A percentile compares a stretch with the other conserved stretches of the same genome.
These are phyloP conservation scores for Otocyon megalotis DNA, from an alignment of 2,113 vertebrate genomes.

Conservation along the genomic window DNA sequence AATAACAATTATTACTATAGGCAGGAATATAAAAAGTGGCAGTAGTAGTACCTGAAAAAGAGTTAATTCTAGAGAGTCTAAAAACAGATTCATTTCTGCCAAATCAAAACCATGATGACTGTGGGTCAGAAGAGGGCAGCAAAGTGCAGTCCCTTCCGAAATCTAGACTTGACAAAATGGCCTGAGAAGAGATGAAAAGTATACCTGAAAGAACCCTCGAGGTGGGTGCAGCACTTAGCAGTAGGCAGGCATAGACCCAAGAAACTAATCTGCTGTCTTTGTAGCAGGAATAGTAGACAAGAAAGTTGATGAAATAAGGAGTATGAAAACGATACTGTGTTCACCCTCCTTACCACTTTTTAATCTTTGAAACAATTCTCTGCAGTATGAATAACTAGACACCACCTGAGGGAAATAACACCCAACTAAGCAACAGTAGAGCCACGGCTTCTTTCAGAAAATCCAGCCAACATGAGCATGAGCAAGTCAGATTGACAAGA, in stretches of 20 bases:
- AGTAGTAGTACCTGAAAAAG: background rate
- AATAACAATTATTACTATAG: background rate
- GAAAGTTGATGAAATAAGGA: background rate
- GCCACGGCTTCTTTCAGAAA: background rate
- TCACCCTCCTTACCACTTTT: background rate
- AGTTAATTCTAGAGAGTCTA: background rate
- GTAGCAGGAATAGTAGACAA: background rate
- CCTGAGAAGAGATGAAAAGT: background rate
- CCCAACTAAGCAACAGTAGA: background rate
- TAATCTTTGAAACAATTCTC: background rate
- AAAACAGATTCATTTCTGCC: background rate
- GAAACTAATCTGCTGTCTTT: background rate
- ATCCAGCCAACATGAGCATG: background rate
- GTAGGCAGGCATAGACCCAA: background rate
- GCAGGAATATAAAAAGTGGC: background rate
- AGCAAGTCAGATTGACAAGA: background rate
- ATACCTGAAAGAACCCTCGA: background rate
- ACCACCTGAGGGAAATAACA: background rate
- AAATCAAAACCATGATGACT: background rate
- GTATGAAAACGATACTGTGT: background rate
- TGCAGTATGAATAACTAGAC: background rate
- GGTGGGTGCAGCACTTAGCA: background rate
- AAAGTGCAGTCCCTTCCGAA: constrained; percentile 48
- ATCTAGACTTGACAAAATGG: background rate
- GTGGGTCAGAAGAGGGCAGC: constrained; percentile 70